Evolutionary conservation across 2,113 vertebrate genomes (phyloP).

Genomic region (Gasterosteus aculeatus): DNA sequence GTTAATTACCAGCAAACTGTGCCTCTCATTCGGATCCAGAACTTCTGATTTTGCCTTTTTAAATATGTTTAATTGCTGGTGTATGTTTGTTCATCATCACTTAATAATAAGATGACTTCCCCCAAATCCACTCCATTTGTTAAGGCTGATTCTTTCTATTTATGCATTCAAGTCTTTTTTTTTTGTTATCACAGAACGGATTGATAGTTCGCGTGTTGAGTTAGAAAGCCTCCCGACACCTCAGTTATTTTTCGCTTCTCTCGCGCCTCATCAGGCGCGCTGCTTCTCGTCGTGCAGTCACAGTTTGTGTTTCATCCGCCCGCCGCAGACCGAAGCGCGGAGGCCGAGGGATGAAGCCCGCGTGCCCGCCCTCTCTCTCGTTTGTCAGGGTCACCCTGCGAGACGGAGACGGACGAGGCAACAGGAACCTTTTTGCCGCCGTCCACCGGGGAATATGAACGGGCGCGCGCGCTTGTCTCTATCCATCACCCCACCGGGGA

Average conservation of each 20-base stretch:
- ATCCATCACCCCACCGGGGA: conserved; percentile 46
- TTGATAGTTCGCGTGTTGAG: conserved; percentile 5
- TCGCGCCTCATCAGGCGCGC: conserved; percentile 35
- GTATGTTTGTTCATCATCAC: neutral
- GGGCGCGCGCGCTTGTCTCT: conserved; percentile 28
- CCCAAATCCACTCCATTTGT: conserved; percentile 1
- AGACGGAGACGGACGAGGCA: conserved; percentile 54
- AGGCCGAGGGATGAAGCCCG: conserved; percentile 36
- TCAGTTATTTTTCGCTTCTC: conserved; percentile 28
- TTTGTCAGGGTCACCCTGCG: conserved; percentile 60
- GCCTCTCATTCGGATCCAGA: neutral
- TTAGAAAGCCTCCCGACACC: conserved; percentile 21
- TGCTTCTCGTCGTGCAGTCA: conserved; percentile 36
- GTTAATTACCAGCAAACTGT: conserved; percentile 28
- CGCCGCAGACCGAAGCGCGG: conserved; percentile 1
- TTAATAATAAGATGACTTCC: neutral
- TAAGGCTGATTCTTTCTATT: conserved; percentile 19
- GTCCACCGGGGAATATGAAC: conserved; percentile 10
- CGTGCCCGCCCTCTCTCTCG: conserved; percentile 31
- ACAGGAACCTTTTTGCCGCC: conserved; percentile 41
- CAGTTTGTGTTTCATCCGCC: conserved; percentile 16
- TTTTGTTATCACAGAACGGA: neutral
- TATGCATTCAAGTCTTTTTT: conserved; percentile 26
- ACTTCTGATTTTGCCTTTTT: neutral
- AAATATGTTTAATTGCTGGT: neutral